These are phyloP conservation scores for Lepidochitona cinerea DNA, from an alignment of 2,888 invertebrate genomes.

Conservation along the genomic window DNA sequence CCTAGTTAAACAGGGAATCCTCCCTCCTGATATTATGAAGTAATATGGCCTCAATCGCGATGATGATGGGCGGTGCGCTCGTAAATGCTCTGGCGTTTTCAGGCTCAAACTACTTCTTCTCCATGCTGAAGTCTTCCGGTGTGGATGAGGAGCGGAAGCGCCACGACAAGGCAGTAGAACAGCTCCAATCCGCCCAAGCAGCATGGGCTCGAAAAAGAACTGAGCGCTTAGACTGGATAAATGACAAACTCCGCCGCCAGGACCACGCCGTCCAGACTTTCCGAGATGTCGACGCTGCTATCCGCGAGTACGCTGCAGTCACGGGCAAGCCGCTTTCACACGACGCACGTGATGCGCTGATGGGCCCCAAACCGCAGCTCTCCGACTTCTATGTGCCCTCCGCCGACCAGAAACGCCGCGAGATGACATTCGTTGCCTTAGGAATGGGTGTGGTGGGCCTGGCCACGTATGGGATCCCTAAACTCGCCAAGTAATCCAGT, in stretches of 20 bases:
- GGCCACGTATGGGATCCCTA: no score
- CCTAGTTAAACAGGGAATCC: slow-evolving; percentile 13
- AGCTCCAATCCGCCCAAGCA: slow-evolving; percentile 22
- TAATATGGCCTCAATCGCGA: slow-evolving; percentile 4
- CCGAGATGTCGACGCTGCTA: slow-evolving; percentile 24
- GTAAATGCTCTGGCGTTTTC: neutral
- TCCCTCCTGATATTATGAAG: slow-evolving; percentile 3
- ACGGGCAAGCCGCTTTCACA: neutral
- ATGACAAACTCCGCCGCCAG: slow-evolving; percentile 26
- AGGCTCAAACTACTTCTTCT: neutral
- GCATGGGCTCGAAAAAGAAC: slow-evolving; percentile 25
- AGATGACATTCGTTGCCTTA: no score
- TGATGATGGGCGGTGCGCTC: neutral
- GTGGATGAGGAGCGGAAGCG: slow-evolving; percentile 22
- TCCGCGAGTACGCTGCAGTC: neutral
- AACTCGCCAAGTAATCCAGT: no score
- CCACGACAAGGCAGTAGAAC: slow-evolving; percentile 32
- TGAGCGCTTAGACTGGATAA: slow-evolving; percentile 25
- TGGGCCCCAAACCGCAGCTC: neutral
- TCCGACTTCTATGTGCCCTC: neutral
- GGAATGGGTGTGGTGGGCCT: no score
- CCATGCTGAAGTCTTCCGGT: neutral
- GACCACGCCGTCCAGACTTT: slow-evolving; percentile 25
- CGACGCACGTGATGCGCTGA: neutral
- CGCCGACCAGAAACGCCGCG: neutral